phyloP scores from a whole-genome alignment of 2,113 vertebrate genomes.

The Enhydra lutris region DNA sequence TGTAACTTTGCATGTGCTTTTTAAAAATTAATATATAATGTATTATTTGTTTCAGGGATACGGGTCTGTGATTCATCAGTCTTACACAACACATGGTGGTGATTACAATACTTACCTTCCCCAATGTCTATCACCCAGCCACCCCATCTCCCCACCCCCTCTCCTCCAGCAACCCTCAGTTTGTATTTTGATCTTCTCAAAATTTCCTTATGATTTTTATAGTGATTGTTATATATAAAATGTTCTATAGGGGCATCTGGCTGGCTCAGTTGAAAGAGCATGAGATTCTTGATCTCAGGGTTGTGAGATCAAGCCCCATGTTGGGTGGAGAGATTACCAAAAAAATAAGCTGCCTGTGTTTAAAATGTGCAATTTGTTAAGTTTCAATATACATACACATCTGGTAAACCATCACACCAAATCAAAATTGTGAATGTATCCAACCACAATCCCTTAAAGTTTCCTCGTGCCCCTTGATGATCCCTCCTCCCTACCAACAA shows the following conservation, averaged over 20 bases:
- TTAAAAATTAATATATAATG: too few relatives aligned
- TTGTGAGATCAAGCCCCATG: neutral
- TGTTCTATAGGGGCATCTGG: neutral
- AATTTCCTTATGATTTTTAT: neutral
- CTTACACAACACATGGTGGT: too few relatives aligned
- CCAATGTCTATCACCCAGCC: too few relatives aligned
- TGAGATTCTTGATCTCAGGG: neutral
- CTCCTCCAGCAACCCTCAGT: too few relatives aligned
- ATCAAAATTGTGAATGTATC: neutral
- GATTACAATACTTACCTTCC: too few relatives aligned
- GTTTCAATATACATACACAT: neutral
- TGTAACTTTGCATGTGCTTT: neutral
- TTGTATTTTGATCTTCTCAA: neutral
- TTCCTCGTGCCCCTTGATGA: neutral
- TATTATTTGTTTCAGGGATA: too few relatives aligned
- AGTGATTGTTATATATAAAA: neutral
- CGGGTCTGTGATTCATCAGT: too few relatives aligned
- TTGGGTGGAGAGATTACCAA: neutral
- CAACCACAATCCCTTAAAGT: neutral
- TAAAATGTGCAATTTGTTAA: neutral
- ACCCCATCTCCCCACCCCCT: too few relatives aligned
- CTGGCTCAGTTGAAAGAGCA: neutral
- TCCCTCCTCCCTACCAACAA: neutral
- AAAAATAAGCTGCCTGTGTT: neutral
- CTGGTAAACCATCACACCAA: neutral